Evolutionary conservation across 2,113 vertebrate species (phyloP).

Genomic region (Fukomys damarensis): DNA sequence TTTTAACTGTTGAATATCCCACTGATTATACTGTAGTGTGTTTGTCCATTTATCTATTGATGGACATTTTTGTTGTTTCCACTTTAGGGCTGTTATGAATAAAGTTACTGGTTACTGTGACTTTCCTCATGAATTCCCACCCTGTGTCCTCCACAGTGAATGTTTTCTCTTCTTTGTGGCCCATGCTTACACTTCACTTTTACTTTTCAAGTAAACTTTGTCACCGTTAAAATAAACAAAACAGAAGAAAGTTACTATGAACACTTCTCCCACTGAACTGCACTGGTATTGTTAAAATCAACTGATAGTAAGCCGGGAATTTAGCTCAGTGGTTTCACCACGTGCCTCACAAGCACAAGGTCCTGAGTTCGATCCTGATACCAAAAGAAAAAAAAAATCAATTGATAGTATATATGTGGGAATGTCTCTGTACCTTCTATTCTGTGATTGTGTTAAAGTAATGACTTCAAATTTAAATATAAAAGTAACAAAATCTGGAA

Average conservation of each 20-base stretch:
- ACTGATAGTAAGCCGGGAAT: not conserved
- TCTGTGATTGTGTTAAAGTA: not conserved
- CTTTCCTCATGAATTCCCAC: not conserved
- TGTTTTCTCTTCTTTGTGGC: not conserved
- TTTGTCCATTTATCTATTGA: not conserved
- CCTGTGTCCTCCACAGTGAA: not conserved
- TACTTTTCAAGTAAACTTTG: not conserved
- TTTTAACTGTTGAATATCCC: not conserved
- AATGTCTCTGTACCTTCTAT: not conserved
- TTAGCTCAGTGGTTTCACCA: too few species aligned
- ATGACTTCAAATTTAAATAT: slow-evolving; percentile 48
- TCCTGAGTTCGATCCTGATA: too few species aligned
- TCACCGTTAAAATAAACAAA: not conserved
- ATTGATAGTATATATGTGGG: not conserved
- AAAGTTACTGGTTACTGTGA: not conserved
- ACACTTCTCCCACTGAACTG: not conserved
- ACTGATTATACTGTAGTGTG: not conserved
- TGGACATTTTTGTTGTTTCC: not conserved
- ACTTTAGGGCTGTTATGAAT: not conserved
- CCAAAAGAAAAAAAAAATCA: not conserved
- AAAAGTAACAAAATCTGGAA: slow-evolving; percentile 33
- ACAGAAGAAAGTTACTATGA: not conserved
- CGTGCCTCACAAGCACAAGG: too few species aligned
- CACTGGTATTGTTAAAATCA: not conserved
- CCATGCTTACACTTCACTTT: not conserved